A percentile compares a stretch with the other conserved stretches of the same genome.
Conservation (phyloP, 2,113 vertebrate species). For the Scopus umbretta region DNA sequence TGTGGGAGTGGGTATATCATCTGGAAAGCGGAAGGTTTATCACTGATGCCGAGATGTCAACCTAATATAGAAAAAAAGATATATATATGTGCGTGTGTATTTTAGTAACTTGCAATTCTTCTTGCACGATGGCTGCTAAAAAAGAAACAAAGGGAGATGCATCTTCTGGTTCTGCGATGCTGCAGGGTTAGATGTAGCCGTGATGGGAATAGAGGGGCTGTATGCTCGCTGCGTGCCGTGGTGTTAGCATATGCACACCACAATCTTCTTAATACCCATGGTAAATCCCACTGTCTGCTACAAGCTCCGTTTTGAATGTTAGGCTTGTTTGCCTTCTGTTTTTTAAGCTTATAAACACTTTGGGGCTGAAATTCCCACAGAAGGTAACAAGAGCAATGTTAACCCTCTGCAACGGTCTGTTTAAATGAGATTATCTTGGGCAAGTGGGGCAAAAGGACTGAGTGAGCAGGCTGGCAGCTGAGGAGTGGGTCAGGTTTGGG, state of each 20-base stretch:
- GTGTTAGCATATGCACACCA: background rate
- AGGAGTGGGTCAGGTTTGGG: background rate
- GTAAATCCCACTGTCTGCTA: conserved; percentile 35
- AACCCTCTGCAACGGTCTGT: background rate
- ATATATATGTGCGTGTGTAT: background rate
- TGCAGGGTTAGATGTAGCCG: background rate
- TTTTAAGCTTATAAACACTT: conserved; percentile 44
- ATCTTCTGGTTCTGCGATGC: fast-evolving
- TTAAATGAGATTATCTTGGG: background rate
- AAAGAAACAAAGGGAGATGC: background rate
- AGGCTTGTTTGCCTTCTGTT: conserved; percentile 41
- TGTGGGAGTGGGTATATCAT: background rate
- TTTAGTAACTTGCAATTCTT: background rate
- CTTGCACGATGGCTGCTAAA: fast-evolving
- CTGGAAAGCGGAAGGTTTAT: background rate
- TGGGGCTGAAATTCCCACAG: background rate
- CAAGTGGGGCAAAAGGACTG: background rate
- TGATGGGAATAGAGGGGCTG: background rate
- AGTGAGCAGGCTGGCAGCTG: background rate
- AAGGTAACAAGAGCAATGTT: background rate
- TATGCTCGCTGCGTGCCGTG: fast-evolving
- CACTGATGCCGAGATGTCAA: background rate
- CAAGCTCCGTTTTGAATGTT: background rate
- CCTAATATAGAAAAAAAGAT: background rate
- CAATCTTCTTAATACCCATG: conserved; percentile 37